Percentiles rank a stretch among this genome's conserved stretches.
Conservation (phyloP, 2,113 vertebrate genomes). For the Okapia johnstoni region DNA sequence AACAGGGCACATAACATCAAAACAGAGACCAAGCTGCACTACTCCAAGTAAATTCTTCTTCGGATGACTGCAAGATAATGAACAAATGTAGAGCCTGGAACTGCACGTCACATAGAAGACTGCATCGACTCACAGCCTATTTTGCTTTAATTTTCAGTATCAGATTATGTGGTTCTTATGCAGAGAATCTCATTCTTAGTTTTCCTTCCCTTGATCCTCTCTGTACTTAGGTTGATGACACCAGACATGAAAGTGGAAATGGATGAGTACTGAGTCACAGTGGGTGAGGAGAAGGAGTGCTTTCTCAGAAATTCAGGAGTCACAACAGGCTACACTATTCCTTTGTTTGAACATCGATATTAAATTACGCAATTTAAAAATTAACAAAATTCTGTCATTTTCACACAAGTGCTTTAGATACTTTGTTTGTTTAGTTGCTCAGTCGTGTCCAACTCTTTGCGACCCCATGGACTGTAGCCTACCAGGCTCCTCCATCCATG, state of each 20-base stretch:
- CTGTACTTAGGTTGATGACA: background rate
- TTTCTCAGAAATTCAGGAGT: background rate
- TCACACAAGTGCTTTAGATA: background rate
- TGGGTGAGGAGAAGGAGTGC: background rate
- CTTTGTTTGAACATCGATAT: background rate
- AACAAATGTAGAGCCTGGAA: background rate
- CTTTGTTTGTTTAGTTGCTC: no score
- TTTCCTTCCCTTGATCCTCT: background rate
- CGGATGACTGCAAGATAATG: background rate
- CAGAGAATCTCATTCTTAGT: background rate
- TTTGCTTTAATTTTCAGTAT: background rate
- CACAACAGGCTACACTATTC: background rate
- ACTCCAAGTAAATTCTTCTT: background rate
- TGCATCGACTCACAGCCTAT: no score
- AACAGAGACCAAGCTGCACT: background rate
- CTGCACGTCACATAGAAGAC: fast-evolving
- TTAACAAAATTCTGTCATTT: background rate
- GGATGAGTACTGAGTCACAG: background rate
- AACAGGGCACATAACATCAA: background rate
- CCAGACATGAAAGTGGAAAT: background rate
- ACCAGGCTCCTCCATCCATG: no score
- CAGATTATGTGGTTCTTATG: fast-evolving
- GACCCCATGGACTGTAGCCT: no score
- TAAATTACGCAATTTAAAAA: background rate
- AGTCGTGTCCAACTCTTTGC: no score